Percentiles rank a stretch among this genome's conserved stretches.
These are phyloP conservation scores for Morphnarchus princeps DNA, from an alignment of 2,113 vertebrate genomes.

Conservation along the genomic window DNA sequence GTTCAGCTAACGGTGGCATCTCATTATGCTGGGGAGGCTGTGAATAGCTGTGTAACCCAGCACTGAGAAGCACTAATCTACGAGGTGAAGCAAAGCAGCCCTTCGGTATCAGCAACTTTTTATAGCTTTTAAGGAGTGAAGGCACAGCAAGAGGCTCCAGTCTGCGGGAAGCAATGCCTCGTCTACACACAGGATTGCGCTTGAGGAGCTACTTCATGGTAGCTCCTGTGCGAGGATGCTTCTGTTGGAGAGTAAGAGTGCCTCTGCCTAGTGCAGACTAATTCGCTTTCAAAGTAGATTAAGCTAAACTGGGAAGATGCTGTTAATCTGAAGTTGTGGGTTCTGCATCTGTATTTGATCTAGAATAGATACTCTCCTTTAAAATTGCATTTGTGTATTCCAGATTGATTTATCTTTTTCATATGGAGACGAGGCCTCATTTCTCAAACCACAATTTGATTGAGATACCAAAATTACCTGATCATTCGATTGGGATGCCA, in stretches of 20 bases:
- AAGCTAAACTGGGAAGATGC: neutral
- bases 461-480: neutral
- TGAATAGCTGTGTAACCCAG: neutral
- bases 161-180: neutral
- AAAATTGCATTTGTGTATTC: slow-evolving; percentile 8
- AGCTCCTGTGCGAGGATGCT: neutral
- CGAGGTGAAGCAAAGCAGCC: neutral
- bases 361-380: neutral
- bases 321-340: slow-evolving; percentile 4
- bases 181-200: accelerated
- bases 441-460: neutral
- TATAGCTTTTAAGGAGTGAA: neutral
- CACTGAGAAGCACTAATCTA: neutral
- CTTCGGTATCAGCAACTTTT: neutral
- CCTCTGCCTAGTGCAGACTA: neutral
- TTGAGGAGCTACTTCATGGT: neutral
- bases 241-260: neutral
- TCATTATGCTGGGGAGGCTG: neutral
- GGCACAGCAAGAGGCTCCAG: neutral
- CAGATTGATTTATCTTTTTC: slow-evolving; percentile 31
- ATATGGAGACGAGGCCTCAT: neutral
- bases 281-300: slow-evolving; percentile 3
- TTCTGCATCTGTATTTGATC: slow-evolving; percentile 31
- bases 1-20: neutral
- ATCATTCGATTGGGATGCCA: neutral